Evolutionary conservation across 1,140 invertebrate species (phyloP).

Genomic region (Zaprionus taronus): DNA sequence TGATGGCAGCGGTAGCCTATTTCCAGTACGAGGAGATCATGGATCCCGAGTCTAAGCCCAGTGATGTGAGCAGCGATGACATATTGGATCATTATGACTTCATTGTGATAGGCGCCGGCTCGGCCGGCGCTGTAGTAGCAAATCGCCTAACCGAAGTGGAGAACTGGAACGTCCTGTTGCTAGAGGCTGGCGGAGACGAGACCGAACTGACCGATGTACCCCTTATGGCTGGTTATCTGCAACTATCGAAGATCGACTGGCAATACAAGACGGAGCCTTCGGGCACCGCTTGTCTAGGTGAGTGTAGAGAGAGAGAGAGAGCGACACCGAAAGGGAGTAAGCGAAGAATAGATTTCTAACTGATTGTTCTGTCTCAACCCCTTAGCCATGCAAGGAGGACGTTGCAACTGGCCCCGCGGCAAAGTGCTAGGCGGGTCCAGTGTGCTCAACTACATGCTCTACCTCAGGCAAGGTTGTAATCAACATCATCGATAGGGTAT

Average conservation of each 20-base stretch:
- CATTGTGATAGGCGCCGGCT: slow-evolving; percentile 96
- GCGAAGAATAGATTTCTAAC: not conserved
- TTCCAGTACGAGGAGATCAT: slow-evolving; percentile 91
- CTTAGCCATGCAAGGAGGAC: slow-evolving; percentile 90
- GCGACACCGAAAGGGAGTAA: not conserved
- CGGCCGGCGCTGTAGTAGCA: slow-evolving; percentile 96
- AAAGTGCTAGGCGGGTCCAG: slow-evolving; percentile 86
- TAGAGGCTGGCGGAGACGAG: slow-evolving; percentile 97
- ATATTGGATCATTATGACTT: slow-evolving; percentile 91
- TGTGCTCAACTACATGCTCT: slow-evolving; percentile 98
- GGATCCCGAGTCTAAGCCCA: slow-evolving; percentile 90
- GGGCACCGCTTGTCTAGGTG: slow-evolving; percentile 91
- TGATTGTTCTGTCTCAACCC: not conserved
- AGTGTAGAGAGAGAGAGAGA: slow-evolving; percentile 7
- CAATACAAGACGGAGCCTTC: slow-evolving; percentile 96
- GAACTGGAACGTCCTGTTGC: slow-evolving; percentile 92
- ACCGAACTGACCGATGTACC: slow-evolving; percentile 95
- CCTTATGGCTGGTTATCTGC: slow-evolving; percentile 93
- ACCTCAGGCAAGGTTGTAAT: slow-evolving; percentile 78
- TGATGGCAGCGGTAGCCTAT: slow-evolving; percentile 92
- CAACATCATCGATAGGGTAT: too few relatives aligned
- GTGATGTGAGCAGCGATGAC: slow-evolving; percentile 87
- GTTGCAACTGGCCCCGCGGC: slow-evolving; percentile 95
- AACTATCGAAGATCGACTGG: slow-evolving; percentile 95
- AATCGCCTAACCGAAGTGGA: slow-evolving; percentile 92